These are phyloP conservation scores for Leucopsar rothschildi DNA, from an alignment of 2,113 vertebrate species.

Conservation along the genomic window DNA sequence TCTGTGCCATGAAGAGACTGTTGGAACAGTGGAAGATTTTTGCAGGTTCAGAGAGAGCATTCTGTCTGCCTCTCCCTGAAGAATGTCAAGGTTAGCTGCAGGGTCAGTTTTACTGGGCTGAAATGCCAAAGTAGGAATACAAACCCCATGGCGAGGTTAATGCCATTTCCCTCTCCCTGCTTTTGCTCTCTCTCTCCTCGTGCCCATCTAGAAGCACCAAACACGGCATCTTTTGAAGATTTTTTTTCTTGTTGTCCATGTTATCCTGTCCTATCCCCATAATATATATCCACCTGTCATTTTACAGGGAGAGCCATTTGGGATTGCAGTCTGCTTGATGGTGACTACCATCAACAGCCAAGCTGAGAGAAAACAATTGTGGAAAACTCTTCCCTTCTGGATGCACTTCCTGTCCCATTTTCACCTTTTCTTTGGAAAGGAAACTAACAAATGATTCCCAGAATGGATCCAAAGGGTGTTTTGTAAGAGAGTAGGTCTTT, in stretches of 20 bases:
- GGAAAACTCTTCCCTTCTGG: background rate
- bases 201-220: background rate
- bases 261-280: background rate
- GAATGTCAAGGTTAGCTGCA: background rate
- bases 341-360: background rate
- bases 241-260: background rate
- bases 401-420: background rate
- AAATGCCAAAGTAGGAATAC: background rate
- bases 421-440: background rate
- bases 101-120: background rate
- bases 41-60: background rate
- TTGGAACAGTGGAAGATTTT: background rate
- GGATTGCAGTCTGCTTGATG: background rate
- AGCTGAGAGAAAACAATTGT: background rate
- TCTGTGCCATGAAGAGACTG: background rate
- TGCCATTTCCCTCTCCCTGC: fast-evolving
- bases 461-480: background rate
- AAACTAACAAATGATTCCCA: background rate
- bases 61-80: background rate
- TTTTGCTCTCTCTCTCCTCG: background rate
- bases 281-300: background rate
- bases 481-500: background rate
- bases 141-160: background rate
- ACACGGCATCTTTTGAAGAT: background rate
- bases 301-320: background rate